Evolutionary conservation across 2,888 invertebrate species (phyloP).

Genomic region (Drosophila subsilvestris): DNA sequence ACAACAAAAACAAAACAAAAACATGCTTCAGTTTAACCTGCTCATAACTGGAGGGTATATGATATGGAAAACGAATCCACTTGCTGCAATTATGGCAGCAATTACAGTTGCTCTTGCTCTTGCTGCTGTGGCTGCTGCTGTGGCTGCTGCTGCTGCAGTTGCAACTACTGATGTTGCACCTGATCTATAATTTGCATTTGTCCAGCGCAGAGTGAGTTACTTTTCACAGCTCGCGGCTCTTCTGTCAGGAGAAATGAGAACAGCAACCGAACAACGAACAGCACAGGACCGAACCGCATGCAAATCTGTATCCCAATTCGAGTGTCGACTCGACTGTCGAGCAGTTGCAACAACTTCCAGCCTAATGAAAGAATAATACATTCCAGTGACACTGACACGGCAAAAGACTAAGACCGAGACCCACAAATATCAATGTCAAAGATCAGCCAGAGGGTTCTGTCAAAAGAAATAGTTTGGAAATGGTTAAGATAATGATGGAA

Average conservation of each 20-base stretch:
- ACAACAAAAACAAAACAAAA: conserved; percentile 44
- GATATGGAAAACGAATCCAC: conserved; percentile 69
- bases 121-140: conserved; percentile 9
- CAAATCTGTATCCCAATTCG: conserved; percentile 37
- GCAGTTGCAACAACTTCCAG: conserved; percentile 52
- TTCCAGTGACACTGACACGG: conserved; percentile 68
- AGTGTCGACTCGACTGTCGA: conserved; percentile 37
- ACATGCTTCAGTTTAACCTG: conserved; percentile 73
- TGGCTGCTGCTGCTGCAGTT: conserved; percentile 1
- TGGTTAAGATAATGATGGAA: neutral
- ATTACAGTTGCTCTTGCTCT: conserved; percentile 43
- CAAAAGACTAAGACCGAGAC: conserved; percentile 27
- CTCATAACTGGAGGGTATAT: conserved; percentile 78
- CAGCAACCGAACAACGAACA: conserved; percentile 15
- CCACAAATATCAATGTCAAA: conserved; percentile 28
- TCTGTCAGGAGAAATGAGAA: conserved; percentile 45
- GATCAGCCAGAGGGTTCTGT: conserved; percentile 32
- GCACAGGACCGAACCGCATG: conserved; percentile 25
- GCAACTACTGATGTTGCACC: conserved; percentile 66
- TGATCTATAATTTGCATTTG: conserved; percentile 75
- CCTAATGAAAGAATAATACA: conserved; percentile 78
- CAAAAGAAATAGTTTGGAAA: conserved; percentile 25
- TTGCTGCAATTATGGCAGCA: conserved; percentile 70
- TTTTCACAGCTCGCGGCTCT: conserved; percentile 78
- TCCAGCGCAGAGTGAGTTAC: conserved; percentile 68